Conservation (phyloP, 2,797 vertebrate species). For the Cygnus olor region DNA sequence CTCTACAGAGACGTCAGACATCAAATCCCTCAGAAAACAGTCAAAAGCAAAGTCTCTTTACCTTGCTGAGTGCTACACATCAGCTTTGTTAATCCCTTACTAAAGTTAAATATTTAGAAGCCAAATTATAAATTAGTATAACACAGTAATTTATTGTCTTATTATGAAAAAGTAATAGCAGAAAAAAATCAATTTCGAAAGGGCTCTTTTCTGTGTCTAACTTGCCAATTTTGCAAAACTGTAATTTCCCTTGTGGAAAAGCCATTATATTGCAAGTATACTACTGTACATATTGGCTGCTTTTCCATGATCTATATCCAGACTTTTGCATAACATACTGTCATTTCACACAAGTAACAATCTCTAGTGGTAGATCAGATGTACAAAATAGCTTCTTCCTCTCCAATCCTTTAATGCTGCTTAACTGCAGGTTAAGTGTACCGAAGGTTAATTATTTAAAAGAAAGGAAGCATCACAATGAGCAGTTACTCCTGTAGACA, state of each 20-base stretch:
- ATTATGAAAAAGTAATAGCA: constrained; percentile 16
- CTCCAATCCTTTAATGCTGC: not conserved
- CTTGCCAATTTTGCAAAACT: constrained; percentile 20
- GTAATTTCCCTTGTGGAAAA: constrained; percentile 45
- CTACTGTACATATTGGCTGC: not conserved
- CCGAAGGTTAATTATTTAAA: not conserved
- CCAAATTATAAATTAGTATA: constrained; percentile 1
- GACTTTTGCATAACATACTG: not conserved
- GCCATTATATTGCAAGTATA: constrained; percentile 13
- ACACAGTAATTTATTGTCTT: not conserved
- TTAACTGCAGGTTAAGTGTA: not conserved
- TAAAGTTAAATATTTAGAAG: not conserved
- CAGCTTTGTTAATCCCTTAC: constrained; percentile 11
- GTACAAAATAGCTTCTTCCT: not conserved
- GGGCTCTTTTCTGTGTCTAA: not conserved
- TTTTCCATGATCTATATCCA: not conserved
- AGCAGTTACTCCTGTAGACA: not conserved
- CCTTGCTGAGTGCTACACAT: not conserved
- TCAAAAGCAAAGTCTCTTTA: not conserved
- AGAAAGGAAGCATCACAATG: not conserved
- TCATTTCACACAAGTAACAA: not conserved
- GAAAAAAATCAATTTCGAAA: not conserved
- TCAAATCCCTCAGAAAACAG: constrained; percentile 9
- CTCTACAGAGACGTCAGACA: not conserved
- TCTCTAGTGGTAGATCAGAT: not conserved